Percentiles rank a stretch among this genome's conserved stretches.
These are phyloP conservation scores for Amblyopsis rosae DNA, from an alignment of 2,113 vertebrate species.

Conservation along the genomic window DNA sequence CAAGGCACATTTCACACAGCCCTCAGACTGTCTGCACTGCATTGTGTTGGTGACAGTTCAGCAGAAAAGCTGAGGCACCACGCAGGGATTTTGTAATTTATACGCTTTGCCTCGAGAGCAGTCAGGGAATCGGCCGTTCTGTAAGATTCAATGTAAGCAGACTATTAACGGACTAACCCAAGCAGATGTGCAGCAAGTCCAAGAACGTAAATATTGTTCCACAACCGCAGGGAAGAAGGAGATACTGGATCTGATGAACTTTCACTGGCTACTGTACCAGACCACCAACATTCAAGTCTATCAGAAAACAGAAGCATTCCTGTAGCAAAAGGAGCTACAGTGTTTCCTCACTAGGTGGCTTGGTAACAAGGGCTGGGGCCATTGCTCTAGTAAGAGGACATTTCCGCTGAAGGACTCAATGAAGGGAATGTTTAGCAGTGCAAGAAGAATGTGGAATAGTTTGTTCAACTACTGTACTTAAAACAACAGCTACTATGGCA, in stretches of 20 bases:
- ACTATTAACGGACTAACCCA: constrained; percentile 17
- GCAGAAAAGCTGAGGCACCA: background rate
- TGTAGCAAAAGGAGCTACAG: constrained; percentile 57
- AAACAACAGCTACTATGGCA: background rate
- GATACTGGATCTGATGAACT: constrained; percentile 57
- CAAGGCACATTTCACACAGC: constrained; percentile 1
- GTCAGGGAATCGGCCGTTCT: constrained; percentile 18
- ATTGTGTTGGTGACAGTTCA: background rate
- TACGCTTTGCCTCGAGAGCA: background rate
- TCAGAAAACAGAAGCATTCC: constrained; percentile 65
- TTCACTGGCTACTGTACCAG: constrained; percentile 68
- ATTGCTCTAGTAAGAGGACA: constrained; percentile 16
- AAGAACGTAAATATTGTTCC: constrained; percentile 67
- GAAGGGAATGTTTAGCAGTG: constrained; percentile 26
- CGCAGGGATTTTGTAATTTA: constrained; percentile 21
- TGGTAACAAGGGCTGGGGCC: constrained; percentile 54
- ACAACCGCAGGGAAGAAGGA: constrained; percentile 46
- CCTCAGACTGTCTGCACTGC: background rate
- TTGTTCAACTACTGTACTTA: constrained; percentile 24
- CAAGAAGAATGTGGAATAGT: constrained; percentile 37
- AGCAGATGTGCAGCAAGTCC: constrained; percentile 43
- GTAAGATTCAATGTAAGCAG: background rate
- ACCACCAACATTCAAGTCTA: constrained; percentile 77
- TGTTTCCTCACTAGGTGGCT: constrained; percentile 36
- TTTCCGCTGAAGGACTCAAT: constrained; percentile 31